phyloP scores from a whole-genome alignment of 2,113 vertebrate genomes.

The Catharus bicknelli region DNA sequence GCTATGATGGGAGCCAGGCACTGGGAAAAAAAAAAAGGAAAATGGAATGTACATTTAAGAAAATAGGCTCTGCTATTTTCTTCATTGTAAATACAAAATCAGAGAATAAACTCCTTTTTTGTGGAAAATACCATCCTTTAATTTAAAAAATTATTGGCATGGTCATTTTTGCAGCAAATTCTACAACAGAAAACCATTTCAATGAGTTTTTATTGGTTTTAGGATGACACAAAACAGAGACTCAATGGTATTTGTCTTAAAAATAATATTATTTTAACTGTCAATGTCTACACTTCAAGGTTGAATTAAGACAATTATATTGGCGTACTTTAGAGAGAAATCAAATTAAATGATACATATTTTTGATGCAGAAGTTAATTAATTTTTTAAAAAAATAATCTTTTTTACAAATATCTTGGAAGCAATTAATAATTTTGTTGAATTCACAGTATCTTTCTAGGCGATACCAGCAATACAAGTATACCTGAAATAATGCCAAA shows the following conservation, averaged over 20 bases:
- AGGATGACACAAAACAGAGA: background rate
- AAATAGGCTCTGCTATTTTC: background rate
- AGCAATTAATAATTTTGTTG: background rate
- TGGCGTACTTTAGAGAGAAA: background rate
- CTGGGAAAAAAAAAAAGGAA: background rate
- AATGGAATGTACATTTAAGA: background rate
- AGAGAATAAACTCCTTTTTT: background rate
- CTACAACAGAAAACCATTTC: background rate
- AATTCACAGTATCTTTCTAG: background rate
- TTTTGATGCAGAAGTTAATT: background rate
- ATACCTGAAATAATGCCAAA: background rate
- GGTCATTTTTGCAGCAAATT: background rate
- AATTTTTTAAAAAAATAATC: no score
- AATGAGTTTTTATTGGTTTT: background rate
- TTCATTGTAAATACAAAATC: background rate
- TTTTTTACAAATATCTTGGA: background rate
- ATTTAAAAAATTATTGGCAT: background rate
- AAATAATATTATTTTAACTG: background rate
- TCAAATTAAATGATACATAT: background rate
- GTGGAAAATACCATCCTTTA: background rate
- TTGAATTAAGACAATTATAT: no score
- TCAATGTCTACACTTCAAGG: no score
- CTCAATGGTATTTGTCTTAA: background rate
- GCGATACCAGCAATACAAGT: background rate
- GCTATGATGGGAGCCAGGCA: background rate